Conservation (phyloP, 2,797 vertebrate genomes). For the Chloroceryle amazona region DNA sequence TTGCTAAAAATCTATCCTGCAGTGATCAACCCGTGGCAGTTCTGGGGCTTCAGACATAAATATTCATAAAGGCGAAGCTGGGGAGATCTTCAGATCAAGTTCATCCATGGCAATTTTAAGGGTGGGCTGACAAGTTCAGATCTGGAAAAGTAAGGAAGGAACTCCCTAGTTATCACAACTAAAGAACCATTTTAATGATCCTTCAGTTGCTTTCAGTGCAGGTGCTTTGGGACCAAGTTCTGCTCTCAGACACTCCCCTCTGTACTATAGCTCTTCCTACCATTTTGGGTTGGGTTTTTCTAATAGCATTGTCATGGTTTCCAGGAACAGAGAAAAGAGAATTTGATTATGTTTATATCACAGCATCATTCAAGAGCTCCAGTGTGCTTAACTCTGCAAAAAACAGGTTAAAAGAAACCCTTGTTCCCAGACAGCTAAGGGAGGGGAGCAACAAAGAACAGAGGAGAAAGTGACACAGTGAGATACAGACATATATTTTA, state of each 20-base stretch:
- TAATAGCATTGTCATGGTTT: not conserved
- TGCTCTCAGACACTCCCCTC: not conserved
- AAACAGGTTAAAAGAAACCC: not conserved
- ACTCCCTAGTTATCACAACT: not conserved
- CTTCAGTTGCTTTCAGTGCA: not conserved
- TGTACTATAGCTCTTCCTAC: not conserved
- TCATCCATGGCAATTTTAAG: not conserved
- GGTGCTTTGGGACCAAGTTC: not conserved
- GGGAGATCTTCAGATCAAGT: not conserved
- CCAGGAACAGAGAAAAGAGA: not conserved
- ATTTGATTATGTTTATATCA: constrained; percentile 32
- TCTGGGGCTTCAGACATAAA: not conserved
- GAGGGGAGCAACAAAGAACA: not conserved
- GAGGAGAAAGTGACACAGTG: not conserved
- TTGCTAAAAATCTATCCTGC: not conserved
- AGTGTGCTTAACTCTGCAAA: constrained; percentile 16
- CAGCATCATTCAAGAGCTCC: not conserved
- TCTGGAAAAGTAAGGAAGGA: not conserved
- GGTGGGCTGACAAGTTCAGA: not conserved
- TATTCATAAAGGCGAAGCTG: not conserved
- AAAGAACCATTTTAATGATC: not conserved
- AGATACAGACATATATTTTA: not conserved
- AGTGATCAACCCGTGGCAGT: not conserved
- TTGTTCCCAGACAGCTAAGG: not conserved
- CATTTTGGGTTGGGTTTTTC: not conserved